These are phyloP conservation scores for Anas platyrhynchos DNA, from an alignment of 2,113 vertebrate genomes.

Conservation along the genomic window DNA sequence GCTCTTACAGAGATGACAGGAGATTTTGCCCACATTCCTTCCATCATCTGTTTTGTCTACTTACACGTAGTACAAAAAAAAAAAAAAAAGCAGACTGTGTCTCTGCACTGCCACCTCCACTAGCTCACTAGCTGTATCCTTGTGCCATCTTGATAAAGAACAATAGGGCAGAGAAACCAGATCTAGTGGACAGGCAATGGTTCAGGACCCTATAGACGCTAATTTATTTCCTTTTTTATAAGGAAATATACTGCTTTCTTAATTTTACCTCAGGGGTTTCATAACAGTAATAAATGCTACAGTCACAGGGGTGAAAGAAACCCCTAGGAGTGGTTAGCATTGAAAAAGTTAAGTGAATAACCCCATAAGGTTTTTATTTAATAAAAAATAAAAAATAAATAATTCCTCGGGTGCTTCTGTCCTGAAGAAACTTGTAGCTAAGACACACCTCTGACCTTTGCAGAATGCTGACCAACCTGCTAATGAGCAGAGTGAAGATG, in stretches of 20 bases:
- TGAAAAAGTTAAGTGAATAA: not conserved
- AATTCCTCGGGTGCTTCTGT: not conserved
- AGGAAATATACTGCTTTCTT: not conserved
- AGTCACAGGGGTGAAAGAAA: not conserved
- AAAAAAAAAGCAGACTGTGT: not conserved
- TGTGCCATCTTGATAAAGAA: not conserved
- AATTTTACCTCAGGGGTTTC: not conserved
- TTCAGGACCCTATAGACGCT: not conserved
- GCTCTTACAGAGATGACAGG: not conserved
- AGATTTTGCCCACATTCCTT: not conserved
- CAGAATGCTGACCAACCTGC: not conserved
- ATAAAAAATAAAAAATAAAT: not conserved
- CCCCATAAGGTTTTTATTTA: not conserved
- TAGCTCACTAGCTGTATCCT: not conserved
- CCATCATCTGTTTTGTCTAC: not conserved
- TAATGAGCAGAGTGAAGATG: not conserved
- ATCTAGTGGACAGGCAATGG: not conserved
- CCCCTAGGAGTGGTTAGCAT: not conserved
- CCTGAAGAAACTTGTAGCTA: not conserved
- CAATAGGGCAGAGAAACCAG: not conserved
- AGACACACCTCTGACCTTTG: not conserved
- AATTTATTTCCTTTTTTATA: not conserved
- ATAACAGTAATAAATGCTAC: not conserved
- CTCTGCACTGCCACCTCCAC: not conserved
- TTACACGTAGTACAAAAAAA: not conserved